phyloP scores from a whole-genome alignment of 1,140 invertebrate genomes.

The Rhopalosiphum maidis region DNA sequence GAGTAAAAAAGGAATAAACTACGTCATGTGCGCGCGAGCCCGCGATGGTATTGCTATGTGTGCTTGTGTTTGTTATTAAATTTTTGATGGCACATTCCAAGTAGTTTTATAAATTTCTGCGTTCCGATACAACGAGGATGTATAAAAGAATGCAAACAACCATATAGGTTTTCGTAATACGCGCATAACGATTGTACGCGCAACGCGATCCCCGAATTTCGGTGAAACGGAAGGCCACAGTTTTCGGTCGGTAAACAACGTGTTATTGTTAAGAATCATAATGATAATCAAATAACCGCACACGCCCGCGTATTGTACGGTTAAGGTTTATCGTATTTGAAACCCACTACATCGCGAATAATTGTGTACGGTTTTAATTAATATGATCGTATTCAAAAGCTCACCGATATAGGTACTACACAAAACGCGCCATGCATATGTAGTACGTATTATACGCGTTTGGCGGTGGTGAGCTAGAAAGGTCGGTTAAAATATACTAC shows the following conservation, averaged over 20 bases:
- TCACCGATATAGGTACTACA: neutral
- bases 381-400: constrained; percentile 11
- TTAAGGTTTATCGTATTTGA: neutral
- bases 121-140: neutral
- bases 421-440: neutral
- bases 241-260: neutral
- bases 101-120: neutral
- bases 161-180: neutral
- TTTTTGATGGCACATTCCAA: constrained; percentile 9
- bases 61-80: neutral
- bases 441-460: neutral
- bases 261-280: constrained; percentile 3
- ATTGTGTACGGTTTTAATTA: neutral
- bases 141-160: neutral
- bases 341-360: neutral
- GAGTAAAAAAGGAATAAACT: constrained; percentile 11
- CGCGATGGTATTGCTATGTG: neutral
- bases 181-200: neutral
- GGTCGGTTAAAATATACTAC: neutral
- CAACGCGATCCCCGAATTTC: neutral
- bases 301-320: neutral
- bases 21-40: neutral
- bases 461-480: neutral
- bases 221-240: neutral
- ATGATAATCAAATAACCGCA: constrained; percentile 9